Conservation (phyloP, 2,888 invertebrate species). For the Herminia tarsipennalis region DNA sequence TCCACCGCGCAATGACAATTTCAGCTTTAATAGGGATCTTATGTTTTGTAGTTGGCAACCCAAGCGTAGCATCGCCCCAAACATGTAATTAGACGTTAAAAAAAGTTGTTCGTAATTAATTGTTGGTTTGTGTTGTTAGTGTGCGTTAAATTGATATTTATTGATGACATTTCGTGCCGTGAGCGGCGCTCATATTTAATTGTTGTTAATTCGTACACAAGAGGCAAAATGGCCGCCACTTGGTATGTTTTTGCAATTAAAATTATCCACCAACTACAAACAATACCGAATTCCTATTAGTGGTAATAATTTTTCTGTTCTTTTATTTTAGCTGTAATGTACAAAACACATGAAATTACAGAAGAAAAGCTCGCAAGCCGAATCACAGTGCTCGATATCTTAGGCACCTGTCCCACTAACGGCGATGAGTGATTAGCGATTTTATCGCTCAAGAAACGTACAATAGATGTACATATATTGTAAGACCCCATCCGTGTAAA, state of each 20-base stretch:
- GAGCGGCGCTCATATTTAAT: constrained; percentile 61
- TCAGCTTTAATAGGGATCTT: constrained; percentile 14
- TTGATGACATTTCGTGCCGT: constrained; percentile 74
- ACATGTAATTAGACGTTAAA: constrained; percentile 76
- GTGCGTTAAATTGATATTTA: constrained; percentile 77
- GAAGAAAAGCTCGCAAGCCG: too few species aligned
- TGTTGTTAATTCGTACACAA: constrained; percentile 45
- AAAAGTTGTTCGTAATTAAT: constrained; percentile 80
- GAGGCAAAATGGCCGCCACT: constrained; percentile 33
- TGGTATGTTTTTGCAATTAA: constrained; percentile 40
- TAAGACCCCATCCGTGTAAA: too few species aligned
- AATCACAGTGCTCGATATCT: too few species aligned
- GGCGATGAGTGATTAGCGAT: too few species aligned
- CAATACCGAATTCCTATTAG: constrained; percentile 18
- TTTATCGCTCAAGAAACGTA: too few species aligned
- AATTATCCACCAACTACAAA: constrained; percentile 28
- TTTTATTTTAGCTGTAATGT: constrained; percentile 5
- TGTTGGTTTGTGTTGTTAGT: constrained; percentile 61
- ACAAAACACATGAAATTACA: too few species aligned
- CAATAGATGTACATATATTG: too few species aligned
- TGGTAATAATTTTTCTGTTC: background rate
- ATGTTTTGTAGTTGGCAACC: constrained; percentile 32
- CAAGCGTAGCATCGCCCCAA: constrained; percentile 54
- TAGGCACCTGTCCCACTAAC: too few species aligned
- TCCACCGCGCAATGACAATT: background rate